Conservation (phyloP, 2,888 invertebrate species). For the Chirona hameri region DNA sequence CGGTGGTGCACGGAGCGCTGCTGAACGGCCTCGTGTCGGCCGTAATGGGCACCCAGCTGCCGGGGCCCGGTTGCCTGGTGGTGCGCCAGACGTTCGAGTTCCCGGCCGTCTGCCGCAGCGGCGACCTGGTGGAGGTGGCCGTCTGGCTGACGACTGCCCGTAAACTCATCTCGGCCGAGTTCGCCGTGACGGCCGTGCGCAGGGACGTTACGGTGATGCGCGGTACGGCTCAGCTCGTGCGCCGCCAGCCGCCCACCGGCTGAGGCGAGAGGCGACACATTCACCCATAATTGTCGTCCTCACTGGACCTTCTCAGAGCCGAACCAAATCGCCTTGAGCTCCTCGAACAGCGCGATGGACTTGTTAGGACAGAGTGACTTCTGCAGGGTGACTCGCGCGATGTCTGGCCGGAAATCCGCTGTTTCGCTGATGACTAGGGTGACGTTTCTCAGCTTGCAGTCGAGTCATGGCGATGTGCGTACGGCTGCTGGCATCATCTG, state of each 20-base stretch:
- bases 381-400: too few species aligned
- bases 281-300: too few species aligned
- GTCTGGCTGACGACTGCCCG: conserved; percentile 33
- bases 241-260: neutral
- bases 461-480: too few species aligned
- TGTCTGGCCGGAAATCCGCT: too few species aligned
- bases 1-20: conserved; percentile 77
- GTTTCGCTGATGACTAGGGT: too few species aligned
- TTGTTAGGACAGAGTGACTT: too few species aligned
- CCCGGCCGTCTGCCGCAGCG: conserved; percentile 63
- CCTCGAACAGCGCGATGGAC: too few species aligned
- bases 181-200: neutral
- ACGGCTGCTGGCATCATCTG: too few species aligned
- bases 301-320: too few species aligned
- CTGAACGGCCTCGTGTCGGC: conserved; percentile 78
- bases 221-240: neutral
- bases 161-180: conserved; percentile 35
- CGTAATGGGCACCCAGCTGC: conserved; percentile 74
- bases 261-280: too few species aligned
- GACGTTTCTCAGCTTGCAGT: too few species aligned
- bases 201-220: neutral
- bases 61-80: conserved; percentile 75
- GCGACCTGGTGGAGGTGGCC: conserved; percentile 34
- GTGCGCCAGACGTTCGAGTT: conserved; percentile 71
- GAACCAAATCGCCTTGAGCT: too few species aligned